Conservation (phyloP, 2,113 vertebrate species). For the Marmota flaviventris region DNA sequence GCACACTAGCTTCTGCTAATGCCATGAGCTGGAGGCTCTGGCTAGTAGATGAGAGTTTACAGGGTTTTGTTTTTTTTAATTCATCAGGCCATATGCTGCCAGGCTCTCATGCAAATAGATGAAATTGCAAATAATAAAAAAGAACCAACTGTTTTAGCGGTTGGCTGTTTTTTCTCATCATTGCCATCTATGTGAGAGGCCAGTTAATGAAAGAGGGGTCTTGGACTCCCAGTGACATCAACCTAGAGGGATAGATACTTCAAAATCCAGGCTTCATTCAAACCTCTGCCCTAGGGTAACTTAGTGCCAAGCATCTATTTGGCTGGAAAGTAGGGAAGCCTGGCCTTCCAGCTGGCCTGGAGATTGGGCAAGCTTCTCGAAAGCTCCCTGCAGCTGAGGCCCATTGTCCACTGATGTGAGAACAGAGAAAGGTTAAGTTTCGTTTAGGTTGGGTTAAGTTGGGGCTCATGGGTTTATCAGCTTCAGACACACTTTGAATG, state of each 20-base stretch:
- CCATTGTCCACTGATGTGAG: conserved; percentile 71
- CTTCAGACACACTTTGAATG: conserved; percentile 46
- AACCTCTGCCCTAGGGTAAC: conserved; percentile 76
- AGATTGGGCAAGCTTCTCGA: conserved; percentile 42
- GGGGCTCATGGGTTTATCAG: conserved; percentile 56
- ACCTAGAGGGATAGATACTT: conserved; percentile 73
- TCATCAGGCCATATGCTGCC: conserved; percentile 83
- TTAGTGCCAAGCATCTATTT: conserved; percentile 73
- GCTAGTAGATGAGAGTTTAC: conserved; percentile 65
- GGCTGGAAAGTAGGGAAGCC: conserved; percentile 69
- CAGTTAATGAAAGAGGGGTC: conserved; percentile 77
- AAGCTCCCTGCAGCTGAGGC: conserved; percentile 76
- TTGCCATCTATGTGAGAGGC: conserved; percentile 65
- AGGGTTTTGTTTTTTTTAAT: conserved; percentile 77
- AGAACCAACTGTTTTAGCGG: conserved; percentile 79
- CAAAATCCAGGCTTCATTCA: conserved; percentile 68
- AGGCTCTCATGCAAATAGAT: conserved; percentile 80
- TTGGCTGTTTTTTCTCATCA: conserved; percentile 70
- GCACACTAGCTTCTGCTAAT: conserved; percentile 16
- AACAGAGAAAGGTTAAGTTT: conserved; percentile 72
- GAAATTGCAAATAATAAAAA: conserved; percentile 84
- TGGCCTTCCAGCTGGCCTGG: conserved; percentile 79
- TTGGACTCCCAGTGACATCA: conserved; percentile 68
- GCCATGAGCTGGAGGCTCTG: conserved; percentile 64
- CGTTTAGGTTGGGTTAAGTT: conserved; percentile 66